These are phyloP conservation scores for Montipora capricornis DNA, from an alignment of 64 coral and sea anemone genomes.

Conservation along the genomic window DNA sequence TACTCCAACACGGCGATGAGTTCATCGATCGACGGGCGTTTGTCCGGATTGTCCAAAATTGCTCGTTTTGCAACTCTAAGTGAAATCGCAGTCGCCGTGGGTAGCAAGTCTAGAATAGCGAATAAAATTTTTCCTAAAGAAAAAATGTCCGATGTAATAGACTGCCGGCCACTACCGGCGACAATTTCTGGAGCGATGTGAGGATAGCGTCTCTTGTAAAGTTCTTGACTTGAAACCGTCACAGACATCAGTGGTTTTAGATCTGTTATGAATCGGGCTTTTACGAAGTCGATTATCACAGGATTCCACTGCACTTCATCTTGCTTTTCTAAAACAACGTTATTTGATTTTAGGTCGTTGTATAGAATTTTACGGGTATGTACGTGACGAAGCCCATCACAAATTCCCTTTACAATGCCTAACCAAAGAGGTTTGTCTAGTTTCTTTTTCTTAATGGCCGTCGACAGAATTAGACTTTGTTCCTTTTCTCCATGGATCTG, in stretches of 20 bases:
- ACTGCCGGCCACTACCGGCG: neutral
- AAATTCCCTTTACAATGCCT: neutral
- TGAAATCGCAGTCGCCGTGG: neutral
- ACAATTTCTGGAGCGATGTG: conserved; percentile 52
- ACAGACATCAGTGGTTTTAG: neutral
- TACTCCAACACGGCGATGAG: too few relatives aligned
- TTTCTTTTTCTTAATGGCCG: neutral
- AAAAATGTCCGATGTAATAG: neutral
- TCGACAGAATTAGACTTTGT: neutral
- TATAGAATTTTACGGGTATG: neutral
- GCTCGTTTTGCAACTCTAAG: neutral
- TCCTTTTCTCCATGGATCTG: neutral
- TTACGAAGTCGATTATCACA: conserved; percentile 52
- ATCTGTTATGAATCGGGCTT: neutral
- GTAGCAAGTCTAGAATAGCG: neutral
- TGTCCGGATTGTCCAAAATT: too few relatives aligned
- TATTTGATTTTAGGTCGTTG: conserved; percentile 4
- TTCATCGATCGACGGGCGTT: too few relatives aligned
- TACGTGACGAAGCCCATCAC: neutral
- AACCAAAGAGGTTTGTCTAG: neutral
- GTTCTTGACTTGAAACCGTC: neutral
- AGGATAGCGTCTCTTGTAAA: neutral
- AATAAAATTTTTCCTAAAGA: neutral
- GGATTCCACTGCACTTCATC: conserved; percentile 11
- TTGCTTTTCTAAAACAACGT: conserved; percentile 29